Evolutionary conservation across 2,888 invertebrate genomes (phyloP).

Genomic region (Calameuta idolon): DNA sequence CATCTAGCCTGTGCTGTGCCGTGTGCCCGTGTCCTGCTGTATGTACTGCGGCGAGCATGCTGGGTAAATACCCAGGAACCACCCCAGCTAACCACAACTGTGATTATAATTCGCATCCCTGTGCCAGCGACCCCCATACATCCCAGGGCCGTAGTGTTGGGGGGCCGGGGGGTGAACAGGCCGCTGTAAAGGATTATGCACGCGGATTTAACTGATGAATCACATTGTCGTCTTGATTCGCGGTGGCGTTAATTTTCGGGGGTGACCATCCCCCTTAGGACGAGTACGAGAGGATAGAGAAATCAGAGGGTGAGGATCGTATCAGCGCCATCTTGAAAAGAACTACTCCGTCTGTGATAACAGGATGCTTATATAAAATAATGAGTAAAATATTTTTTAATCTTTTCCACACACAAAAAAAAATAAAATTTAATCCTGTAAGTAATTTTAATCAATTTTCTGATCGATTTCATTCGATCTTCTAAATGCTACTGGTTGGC

Average conservation of each 20-base stretch:
- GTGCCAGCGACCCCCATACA: conserved; percentile 37
- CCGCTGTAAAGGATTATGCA: conserved; percentile 67
- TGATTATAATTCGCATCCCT: conserved; percentile 66
- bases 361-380: neutral
- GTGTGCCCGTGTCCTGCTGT: conserved; percentile 43
- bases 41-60: conserved; percentile 46
- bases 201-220: conserved; percentile 68
- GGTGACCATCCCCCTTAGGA: conserved; percentile 13
- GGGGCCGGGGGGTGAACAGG: conserved; percentile 42
- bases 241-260: conserved; percentile 65
- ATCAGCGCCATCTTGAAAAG: conserved; percentile 1
- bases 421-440: too few relatives aligned
- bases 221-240: conserved; percentile 68
- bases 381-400: neutral
- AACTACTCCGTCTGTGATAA: neutral
- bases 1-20: conserved; percentile 54
- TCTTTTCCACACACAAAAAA: neutral
- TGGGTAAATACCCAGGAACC: conserved; percentile 49
- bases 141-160: conserved; percentile 25
- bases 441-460: neutral
- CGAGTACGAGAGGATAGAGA: neutral
- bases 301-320: neutral
- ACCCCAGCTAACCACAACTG: conserved; percentile 63
- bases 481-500: neutral
- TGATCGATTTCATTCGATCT: neutral